A percentile compares a stretch with the other conserved stretches of the same genome.
These are phyloP conservation scores for Ethmia dodecea DNA, from an alignment of 2,888 invertebrate species.

Conservation along the genomic window DNA sequence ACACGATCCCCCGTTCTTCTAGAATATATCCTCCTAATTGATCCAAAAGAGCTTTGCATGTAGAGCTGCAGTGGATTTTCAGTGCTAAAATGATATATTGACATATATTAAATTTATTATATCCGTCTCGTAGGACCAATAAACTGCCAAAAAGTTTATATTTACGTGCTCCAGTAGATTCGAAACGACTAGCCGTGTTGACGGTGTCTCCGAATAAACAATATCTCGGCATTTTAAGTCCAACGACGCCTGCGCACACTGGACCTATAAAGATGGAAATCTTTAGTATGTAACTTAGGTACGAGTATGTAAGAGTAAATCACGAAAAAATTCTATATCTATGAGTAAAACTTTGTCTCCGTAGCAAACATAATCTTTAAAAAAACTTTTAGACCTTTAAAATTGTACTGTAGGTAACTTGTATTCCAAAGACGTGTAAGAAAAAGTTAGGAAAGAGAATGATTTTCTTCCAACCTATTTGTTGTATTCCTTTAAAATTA, in stretches of 20 bases:
- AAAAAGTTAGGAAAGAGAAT: too few relatives aligned
- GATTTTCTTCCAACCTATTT: too few relatives aligned
- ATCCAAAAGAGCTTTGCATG: constrained; percentile 83
- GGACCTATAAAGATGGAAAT: constrained; percentile 81
- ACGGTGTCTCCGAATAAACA: constrained; percentile 96
- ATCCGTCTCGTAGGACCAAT: background rate
- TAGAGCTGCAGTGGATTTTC: constrained; percentile 89
- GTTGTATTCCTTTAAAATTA: too few relatives aligned
- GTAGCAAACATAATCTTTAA: too few relatives aligned
- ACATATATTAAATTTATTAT: too few relatives aligned
- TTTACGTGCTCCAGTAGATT: constrained; percentile 89
- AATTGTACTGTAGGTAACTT: too few relatives aligned
- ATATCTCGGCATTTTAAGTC: constrained; percentile 95
- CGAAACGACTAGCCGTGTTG: constrained; percentile 92
- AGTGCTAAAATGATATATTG: constrained; percentile 77
- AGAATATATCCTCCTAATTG: constrained; percentile 86
- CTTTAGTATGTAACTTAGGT: too few relatives aligned
- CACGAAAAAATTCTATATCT: too few relatives aligned
- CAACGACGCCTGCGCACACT: constrained; percentile 95
- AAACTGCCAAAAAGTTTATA: constrained; percentile 67
- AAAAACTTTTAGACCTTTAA: too few relatives aligned
- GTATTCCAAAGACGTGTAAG: too few relatives aligned
- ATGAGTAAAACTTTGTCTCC: too few relatives aligned
- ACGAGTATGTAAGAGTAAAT: too few relatives aligned
- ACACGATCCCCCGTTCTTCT: constrained; percentile 85